Percentiles rank a stretch among this genome's conserved stretches.
Conservation (phyloP, 2,113 vertebrate species). For the Antidorcas marsupialis region DNA sequence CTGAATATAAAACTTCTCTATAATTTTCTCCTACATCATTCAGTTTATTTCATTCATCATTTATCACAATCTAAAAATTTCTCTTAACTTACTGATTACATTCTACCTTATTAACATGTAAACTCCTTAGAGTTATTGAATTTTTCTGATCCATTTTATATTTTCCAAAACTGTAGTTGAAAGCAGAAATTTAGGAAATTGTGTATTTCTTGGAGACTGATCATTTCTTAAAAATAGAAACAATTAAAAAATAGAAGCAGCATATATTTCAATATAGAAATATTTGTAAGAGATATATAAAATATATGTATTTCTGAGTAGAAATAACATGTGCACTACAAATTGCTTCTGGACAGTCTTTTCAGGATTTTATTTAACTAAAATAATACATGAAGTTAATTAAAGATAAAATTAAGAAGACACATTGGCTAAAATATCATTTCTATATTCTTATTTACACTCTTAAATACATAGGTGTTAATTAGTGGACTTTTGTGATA, state of each 20-base stretch:
- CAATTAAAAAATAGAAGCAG: background rate
- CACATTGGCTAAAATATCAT: background rate
- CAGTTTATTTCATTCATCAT: background rate
- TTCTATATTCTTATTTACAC: background rate
- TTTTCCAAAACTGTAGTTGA: background rate
- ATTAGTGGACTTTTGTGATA: background rate
- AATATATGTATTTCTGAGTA: background rate
- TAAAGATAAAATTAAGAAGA: background rate
- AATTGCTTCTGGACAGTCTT: background rate
- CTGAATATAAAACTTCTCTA: background rate
- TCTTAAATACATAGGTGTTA: background rate
- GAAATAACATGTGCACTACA: background rate
- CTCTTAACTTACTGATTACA: background rate
- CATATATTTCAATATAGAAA: background rate
- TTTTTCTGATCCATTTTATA: background rate
- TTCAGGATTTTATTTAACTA: background rate
- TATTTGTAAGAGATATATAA: background rate
- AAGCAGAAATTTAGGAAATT: background rate
- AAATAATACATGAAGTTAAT: background rate
- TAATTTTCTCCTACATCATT: background rate
- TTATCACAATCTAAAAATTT: background rate
- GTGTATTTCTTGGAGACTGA: background rate
- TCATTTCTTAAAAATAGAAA: background rate
- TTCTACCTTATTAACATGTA: background rate
- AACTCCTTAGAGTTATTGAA: background rate